Percentiles rank a stretch among this genome's conserved stretches.
phyloP scores from a whole-genome alignment of 2,113 vertebrate species.

The Micronisus gabar region DNA sequence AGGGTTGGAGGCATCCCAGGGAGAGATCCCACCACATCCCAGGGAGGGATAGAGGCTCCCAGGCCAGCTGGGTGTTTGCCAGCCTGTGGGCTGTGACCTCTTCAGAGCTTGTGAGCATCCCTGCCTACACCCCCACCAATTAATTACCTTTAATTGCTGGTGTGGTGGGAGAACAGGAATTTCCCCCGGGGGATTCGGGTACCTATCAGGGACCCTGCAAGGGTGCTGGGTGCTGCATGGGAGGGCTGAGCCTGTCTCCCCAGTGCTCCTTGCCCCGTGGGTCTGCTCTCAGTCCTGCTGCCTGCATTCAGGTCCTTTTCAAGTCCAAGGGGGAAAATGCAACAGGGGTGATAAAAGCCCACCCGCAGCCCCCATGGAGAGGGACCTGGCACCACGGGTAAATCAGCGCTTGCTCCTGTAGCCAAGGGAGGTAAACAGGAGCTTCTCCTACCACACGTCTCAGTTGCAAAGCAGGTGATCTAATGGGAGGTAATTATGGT shows the following conservation, averaged over 20 bases:
- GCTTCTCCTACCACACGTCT: background rate
- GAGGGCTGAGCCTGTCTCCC: background rate
- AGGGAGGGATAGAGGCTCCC: background rate
- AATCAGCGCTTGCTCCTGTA: background rate
- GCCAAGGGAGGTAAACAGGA: background rate
- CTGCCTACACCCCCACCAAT: background rate
- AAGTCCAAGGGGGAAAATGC: background rate
- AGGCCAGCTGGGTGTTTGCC: background rate
- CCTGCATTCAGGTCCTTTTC: accelerated
- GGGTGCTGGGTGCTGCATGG: background rate
- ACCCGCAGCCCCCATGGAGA: accelerated
- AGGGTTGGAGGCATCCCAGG: background rate
- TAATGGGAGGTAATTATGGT: background rate
- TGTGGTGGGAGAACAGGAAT: background rate
- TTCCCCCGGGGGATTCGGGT: background rate
- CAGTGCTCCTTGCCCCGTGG: accelerated
- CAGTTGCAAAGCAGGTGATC: background rate
- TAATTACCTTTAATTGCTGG: background rate
- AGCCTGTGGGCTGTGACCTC: background rate
- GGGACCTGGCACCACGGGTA: accelerated
- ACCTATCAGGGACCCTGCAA: accelerated
- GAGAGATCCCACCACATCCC: background rate
- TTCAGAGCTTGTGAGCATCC: background rate
- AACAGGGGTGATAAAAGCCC: accelerated
- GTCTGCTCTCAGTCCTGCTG: background rate